A percentile compares a stretch with the other conserved stretches of the same genome.
Evolutionary conservation across 2,888 invertebrate species (phyloP).

Genomic region (Spicauda simplicius): DNA sequence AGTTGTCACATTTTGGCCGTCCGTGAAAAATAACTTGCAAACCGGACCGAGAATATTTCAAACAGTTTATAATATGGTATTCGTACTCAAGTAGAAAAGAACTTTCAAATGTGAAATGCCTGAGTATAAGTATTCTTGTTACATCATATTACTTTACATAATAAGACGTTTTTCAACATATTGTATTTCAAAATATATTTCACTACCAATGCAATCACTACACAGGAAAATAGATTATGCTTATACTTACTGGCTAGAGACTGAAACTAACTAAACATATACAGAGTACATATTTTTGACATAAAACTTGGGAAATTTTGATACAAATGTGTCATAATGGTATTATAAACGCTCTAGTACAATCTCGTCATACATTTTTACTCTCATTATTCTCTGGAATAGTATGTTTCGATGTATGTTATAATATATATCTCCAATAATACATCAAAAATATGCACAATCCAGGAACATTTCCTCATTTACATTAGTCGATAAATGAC

Average conservation of each 20-base stretch:
- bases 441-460: not conserved
- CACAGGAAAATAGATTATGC: constrained; percentile 6
- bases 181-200: not conserved
- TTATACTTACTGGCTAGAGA: not conserved
- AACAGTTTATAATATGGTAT: not conserved
- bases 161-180: no score
- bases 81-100: not conserved
- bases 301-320: not conserved
- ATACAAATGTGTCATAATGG: not conserved
- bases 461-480: not conserved
- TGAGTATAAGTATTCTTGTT: no score
- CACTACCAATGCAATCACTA: not conserved
- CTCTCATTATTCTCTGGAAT: not conserved
- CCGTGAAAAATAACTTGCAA: no score
- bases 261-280: constrained; percentile 1
- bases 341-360: not conserved
- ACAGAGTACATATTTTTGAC: not conserved
- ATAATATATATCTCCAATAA: not conserved
- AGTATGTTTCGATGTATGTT: no score
- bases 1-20: no score
- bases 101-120: no score
- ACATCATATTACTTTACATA: no score
- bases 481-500: not conserved
- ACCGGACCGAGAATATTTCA: no score
- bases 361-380: not conserved